Evolutionary conservation across 2,797 vertebrate species (phyloP), one percentile per base, ranked within the genome.

Genomic region (Anisognathus igniventris): DNA sequence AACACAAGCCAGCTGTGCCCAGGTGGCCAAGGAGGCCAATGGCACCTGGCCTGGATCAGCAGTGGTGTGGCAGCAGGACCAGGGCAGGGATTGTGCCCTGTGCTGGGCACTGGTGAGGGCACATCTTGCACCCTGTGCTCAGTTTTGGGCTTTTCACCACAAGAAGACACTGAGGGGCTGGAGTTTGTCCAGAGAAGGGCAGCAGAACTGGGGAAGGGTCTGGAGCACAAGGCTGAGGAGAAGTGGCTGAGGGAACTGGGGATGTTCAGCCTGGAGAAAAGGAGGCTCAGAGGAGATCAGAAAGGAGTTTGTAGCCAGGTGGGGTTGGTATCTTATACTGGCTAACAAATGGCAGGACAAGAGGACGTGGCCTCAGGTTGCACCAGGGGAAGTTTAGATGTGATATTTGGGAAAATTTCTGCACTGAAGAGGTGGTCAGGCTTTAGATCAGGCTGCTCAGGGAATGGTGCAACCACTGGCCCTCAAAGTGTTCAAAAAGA

Each of bases 121-220:
- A 60, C 25, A 53, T 1, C 12, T 80, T 2, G 2, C 2, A 7
- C 2, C 7, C 10, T 53, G 18, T 40, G 30, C 1, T 7, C 40
- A 54, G 12, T 13, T 65, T 1, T 27, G 33, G 14, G 4, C 5
- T 15, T 0, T 17, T 47, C 47, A 35, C 6, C 1, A 1, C 6
- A 2, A 24, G 12, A 53, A 53, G 1, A 48, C 19, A 14, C 6
- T 54, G 68, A 61, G 33, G 13, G 0, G 10, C 22, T 74, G 54
- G 19, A 67, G 22, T 0, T 0, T 5, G 12, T 47, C 40, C 61
- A 35, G 47, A 74, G 40, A 74, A 74, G 15, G 18, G 7, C 15
- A 60, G 1, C 0, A 1, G n/a, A 53, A 14, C 8, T 60, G 45
- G 8, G 8, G 6, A 66, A 66, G 17, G 39, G 5, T 45, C 14